Conservation (phyloP, 2,888 invertebrate genomes). For the Drosophila leonis region DNA sequence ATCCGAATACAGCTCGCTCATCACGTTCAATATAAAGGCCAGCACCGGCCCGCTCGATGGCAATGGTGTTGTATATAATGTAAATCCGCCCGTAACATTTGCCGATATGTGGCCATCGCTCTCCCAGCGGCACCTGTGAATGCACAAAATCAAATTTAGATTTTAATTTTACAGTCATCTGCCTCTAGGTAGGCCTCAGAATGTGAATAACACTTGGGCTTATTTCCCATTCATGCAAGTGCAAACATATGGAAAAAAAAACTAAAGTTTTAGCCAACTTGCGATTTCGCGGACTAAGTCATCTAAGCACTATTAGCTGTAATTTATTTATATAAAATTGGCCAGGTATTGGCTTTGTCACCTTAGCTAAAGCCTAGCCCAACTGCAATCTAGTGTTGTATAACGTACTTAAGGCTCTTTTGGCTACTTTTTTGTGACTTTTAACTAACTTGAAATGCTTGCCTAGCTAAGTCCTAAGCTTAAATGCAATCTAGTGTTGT, state of each 20-base stretch:
- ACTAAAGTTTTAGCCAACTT: background rate
- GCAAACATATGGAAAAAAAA: background rate
- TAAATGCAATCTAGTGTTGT: background rate
- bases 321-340: background rate
- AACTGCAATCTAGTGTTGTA: background rate
- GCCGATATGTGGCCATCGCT: conserved; percentile 87
- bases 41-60: conserved; percentile 94
- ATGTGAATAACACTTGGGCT: background rate
- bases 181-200: background rate
- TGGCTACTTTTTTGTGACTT: background rate
- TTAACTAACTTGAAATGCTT: background rate
- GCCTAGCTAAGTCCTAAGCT: background rate
- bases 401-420: background rate
- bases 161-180: background rate
- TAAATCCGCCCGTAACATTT: conserved; percentile 88
- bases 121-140: conserved; percentile 87
- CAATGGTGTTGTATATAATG: conserved; percentile 91
- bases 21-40: conserved; percentile 92
- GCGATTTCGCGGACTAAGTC: background rate
- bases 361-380: background rate
- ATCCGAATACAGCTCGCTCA: conserved; percentile 86
- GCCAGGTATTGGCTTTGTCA: background rate
- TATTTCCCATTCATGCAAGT: background rate
- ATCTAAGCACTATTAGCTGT: background rate
- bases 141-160: background rate